These are phyloP conservation scores for Salarias fasciatus DNA, from an alignment of 2,797 vertebrate genomes.

Conservation along the genomic window DNA sequence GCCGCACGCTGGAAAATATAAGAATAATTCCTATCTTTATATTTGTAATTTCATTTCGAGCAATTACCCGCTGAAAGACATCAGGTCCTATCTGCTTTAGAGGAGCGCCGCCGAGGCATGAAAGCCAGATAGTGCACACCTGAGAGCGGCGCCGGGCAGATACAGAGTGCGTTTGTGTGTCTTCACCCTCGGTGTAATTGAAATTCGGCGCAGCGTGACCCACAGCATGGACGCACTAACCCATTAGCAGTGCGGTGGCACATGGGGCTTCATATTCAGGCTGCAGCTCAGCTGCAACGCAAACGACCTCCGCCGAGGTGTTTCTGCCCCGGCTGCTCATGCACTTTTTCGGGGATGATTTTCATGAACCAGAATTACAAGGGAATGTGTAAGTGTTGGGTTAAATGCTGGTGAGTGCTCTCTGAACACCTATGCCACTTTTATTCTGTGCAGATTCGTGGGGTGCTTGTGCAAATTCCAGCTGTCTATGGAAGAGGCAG, in stretches of 20 bases:
- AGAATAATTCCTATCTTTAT: slow-evolving; percentile 2
- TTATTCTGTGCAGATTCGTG: no score
- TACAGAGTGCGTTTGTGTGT: slow-evolving; percentile 18
- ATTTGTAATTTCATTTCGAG: slow-evolving; percentile 19
- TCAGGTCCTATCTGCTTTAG: slow-evolving; percentile 29
- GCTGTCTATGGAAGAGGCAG: no score
- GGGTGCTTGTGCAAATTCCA: no score
- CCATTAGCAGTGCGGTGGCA: slow-evolving; percentile 44
- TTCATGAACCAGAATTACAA: no score
- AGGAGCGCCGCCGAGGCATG: slow-evolving; percentile 41
- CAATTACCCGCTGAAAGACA: slow-evolving; percentile 22
- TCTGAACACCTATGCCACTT: no score
- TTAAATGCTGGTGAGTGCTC: no score
- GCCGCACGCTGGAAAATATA: background rate
- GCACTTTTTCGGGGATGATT: no score
- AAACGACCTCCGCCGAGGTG: background rate
- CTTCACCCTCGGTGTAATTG: slow-evolving; percentile 47
- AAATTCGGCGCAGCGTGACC: slow-evolving; percentile 53
- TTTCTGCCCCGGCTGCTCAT: no score
- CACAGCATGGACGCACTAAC: slow-evolving; percentile 18
- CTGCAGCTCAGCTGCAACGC: slow-evolving; percentile 11
- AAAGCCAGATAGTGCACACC: slow-evolving; percentile 55
- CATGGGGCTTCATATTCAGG: slow-evolving; percentile 4
- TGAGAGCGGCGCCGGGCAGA: slow-evolving; percentile 32
- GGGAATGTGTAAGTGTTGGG: no score